Percentiles rank a stretch among this genome's conserved stretches.
phyloP scores from a whole-genome alignment of 2,797 vertebrate species.

The Naso thynnoides region DNA sequence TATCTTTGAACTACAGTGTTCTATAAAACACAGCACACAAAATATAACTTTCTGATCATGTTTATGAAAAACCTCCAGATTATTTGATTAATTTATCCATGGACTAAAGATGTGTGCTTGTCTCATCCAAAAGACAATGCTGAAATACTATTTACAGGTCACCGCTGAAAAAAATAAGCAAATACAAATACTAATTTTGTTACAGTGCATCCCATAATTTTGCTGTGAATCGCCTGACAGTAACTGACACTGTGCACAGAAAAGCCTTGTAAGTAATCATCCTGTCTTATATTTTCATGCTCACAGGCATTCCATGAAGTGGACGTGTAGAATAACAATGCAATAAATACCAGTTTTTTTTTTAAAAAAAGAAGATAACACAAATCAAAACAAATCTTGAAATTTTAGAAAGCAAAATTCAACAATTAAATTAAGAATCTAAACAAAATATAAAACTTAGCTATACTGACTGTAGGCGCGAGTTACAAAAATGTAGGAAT shows the following conservation, averaged over 20 bases:
- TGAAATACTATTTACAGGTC: conserved; percentile 74
- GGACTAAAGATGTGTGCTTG: conserved; percentile 58
- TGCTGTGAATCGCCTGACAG: conserved; percentile 47
- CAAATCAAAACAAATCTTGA: conserved; percentile 34
- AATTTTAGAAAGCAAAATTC: conserved; percentile 37
- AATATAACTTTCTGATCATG: conserved; percentile 83
- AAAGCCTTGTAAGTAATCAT: conserved; percentile 44
- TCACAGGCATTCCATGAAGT: conserved; percentile 62
- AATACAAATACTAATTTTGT: conserved; percentile 70
- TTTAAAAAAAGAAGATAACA: conserved; percentile 46
- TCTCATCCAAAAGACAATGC: conserved; percentile 66
- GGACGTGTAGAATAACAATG: conserved; percentile 48
- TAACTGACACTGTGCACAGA: conserved; percentile 57
- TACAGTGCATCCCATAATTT: conserved; percentile 65
- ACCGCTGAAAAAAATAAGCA: conserved; percentile 71
- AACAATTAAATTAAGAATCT: conserved; percentile 47
- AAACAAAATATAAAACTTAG: conserved; percentile 40
- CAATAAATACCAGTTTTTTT: conserved; percentile 68
- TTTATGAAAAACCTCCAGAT: conserved; percentile 74
- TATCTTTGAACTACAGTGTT: conserved; percentile 75
- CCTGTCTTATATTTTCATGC: conserved; percentile 52
- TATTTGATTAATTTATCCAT: conserved; percentile 62
- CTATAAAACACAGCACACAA: conserved; percentile 88
- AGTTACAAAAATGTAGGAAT: conserved; percentile 53
- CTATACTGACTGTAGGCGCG: conserved; percentile 30